phyloP scores from a whole-genome alignment of 2,888 invertebrate species.

The Sphaerolaimus hirsutus region DNA sequence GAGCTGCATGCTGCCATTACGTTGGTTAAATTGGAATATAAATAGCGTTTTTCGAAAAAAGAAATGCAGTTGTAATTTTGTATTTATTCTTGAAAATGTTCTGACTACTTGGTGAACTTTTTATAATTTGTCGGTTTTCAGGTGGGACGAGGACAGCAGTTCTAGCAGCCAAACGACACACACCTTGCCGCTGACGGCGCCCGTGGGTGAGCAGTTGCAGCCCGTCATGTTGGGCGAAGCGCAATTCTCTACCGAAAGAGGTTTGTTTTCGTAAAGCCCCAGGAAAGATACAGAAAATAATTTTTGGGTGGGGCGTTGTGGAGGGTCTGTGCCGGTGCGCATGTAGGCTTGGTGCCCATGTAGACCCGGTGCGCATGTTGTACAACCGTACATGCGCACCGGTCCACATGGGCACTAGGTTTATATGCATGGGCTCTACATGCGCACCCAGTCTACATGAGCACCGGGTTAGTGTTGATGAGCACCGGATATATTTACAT shows the following conservation, averaged over 20 bases:
- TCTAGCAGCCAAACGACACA: background rate
- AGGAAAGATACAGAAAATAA: background rate
- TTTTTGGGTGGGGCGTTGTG: background rate
- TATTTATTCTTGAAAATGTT: background rate
- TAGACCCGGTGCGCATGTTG: no score
- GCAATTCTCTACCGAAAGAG: slow-evolving; percentile 7
- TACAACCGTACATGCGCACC: no score
- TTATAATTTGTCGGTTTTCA: no score
- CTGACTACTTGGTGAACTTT: background rate
- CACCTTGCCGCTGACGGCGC: slow-evolving; percentile 2
- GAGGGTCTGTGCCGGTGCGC: no score
- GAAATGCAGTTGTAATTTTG: background rate
- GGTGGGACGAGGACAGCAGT: no score
- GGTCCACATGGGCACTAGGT: no score
- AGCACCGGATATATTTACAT: no score
- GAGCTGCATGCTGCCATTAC: background rate
- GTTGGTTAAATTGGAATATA: background rate
- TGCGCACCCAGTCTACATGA: no score
- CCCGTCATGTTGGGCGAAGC: slow-evolving; percentile 4
- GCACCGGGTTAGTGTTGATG: no score
- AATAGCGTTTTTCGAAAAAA: background rate
- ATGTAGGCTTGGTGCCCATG: no score
- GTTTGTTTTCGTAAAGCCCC: slow-evolving; percentile 3
- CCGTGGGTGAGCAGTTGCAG: slow-evolving; percentile 8
- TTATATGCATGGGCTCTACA: no score